phyloP scores from a whole-genome alignment of 2,888 invertebrate species.

The Ectobius pallidus region DNA sequence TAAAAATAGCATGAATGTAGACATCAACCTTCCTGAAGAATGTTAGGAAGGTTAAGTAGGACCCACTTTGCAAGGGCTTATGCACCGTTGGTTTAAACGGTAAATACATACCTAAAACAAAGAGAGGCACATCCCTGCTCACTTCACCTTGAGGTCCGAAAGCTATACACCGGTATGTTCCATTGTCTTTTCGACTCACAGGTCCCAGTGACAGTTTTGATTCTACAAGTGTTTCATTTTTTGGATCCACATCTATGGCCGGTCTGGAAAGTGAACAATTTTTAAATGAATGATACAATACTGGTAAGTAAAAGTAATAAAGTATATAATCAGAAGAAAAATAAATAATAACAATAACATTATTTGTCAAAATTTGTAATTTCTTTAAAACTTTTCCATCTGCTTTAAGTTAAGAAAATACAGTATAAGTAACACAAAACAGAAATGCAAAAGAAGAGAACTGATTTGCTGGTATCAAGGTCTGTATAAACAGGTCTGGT shows the following conservation, averaged over 20 bases:
- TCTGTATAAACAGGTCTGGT: no score
- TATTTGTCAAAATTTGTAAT: no score
- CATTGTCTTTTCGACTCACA: constrained; percentile 73
- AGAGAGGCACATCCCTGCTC: constrained; percentile 58
- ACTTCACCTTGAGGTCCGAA: constrained; percentile 55
- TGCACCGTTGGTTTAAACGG: no score
- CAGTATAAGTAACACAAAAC: no score
- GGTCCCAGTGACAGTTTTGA: constrained; percentile 63
- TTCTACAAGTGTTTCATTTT: constrained; percentile 65
- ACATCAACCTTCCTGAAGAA: no score
- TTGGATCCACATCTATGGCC: constrained; percentile 39
- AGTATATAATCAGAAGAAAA: not conserved
- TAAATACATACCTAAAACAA: constrained; percentile 68
- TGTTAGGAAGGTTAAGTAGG: no score
- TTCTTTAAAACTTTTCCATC: no score
- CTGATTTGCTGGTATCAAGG: no score
- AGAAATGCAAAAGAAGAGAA: no score
- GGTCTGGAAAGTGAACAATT: not conserved
- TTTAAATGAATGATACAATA: not conserved
- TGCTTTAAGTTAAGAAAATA: no score
- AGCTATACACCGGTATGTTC: constrained; percentile 66
- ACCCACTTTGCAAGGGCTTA: no score
- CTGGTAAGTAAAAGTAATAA: not conserved
- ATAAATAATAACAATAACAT: not conserved
- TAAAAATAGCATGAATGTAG: no score